These are phyloP conservation scores for Dynastes hyllus DNA, from an alignment of 2,888 invertebrate species.

Conservation along the genomic window DNA sequence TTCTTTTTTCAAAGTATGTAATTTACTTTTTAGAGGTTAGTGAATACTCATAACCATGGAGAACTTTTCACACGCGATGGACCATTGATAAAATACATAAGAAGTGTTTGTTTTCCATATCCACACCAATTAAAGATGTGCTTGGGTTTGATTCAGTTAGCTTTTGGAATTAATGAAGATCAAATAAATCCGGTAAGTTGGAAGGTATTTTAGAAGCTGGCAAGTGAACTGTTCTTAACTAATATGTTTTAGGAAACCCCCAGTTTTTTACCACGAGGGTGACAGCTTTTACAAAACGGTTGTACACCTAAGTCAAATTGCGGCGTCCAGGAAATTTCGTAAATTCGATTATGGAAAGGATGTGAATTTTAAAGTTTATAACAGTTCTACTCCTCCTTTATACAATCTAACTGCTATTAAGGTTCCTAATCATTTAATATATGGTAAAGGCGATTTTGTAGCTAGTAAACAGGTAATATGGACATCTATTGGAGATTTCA, in stretches of 20 bases:
- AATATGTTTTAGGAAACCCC: conserved; percentile 64
- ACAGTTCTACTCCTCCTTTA: conserved; percentile 73
- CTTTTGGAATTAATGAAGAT: conserved; percentile 53
- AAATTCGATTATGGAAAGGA: conserved; percentile 78
- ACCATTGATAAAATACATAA: conserved; percentile 42
- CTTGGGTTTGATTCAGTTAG: conserved; percentile 53
- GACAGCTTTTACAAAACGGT: conserved; percentile 66
- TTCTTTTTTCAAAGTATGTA: background rate
- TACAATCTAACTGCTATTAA: conserved; percentile 76
- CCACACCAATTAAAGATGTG: conserved; percentile 55
- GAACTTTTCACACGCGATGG: conserved; percentile 46
- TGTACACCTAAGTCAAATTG: conserved; percentile 57
- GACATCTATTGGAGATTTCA: background rate
- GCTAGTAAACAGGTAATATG: conserved; percentile 48
- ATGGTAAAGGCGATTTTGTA: conserved; percentile 52
- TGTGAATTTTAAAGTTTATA: conserved; percentile 74
- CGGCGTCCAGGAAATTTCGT: conserved; percentile 73
- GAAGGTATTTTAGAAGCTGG: background rate
- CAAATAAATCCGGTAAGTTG: conserved; percentile 56
- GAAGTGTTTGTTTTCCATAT: conserved; percentile 52
- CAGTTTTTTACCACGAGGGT: conserved; percentile 66
- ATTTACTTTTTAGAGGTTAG: conserved; percentile 7
- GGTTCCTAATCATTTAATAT: conserved; percentile 69
- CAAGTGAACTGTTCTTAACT: background rate
- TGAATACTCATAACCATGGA: conserved; percentile 61